Conservation (phyloP, 2,797 vertebrate genomes). For the Syngnathus rostellatus region DNA sequence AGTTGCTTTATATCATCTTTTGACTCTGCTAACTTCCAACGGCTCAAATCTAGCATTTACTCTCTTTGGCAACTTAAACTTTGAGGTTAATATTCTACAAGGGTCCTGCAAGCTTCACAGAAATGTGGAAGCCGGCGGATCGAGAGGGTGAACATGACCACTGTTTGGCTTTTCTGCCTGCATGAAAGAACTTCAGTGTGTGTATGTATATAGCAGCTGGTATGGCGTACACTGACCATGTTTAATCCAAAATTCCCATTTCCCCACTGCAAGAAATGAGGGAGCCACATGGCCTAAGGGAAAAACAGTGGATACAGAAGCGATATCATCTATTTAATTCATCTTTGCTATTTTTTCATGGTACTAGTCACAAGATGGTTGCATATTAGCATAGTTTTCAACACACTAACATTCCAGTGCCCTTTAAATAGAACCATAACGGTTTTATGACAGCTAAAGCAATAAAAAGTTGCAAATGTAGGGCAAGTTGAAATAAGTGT, state of each 20-base stretch:
- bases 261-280: constrained; percentile 7
- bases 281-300: background rate
- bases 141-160: constrained; percentile 1
- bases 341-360: background rate
- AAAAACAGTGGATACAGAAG: background rate
- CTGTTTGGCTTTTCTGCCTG: constrained; percentile 18
- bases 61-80: constrained; percentile 3
- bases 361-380: background rate
- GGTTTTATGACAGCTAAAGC: background rate
- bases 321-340: background rate
- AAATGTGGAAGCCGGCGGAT: constrained; percentile 15
- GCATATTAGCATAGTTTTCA: background rate
- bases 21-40: background rate
- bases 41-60: background rate
- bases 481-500: constrained; percentile 8
- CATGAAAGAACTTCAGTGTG: constrained; percentile 41
- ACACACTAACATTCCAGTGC: background rate
- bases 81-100: constrained; percentile 29
- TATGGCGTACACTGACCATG: constrained; percentile 44
- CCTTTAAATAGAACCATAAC: background rate
- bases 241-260: constrained; percentile 43
- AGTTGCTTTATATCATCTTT: background rate
- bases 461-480: background rate
- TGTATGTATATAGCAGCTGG: constrained; percentile 43
- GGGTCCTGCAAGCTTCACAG: constrained; percentile 1